phyloP scores from a whole-genome alignment of 2,797 vertebrate genomes.

The Alca torda region DNA sequence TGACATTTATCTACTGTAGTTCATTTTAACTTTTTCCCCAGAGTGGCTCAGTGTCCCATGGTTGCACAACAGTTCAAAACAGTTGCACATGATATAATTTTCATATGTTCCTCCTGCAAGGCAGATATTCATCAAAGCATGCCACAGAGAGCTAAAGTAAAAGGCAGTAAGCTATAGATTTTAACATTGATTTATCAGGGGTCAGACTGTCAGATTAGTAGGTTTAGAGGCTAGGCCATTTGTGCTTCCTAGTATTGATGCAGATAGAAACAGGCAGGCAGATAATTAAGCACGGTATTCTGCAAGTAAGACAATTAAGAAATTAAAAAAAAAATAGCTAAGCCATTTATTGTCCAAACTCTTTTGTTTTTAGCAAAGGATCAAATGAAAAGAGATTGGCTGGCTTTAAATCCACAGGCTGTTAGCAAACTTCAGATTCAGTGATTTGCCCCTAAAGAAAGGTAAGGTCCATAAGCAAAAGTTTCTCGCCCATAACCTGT shows the following conservation, averaged over 20 bases:
- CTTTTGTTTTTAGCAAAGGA: background rate
- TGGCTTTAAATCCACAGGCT: background rate
- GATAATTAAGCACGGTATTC: slow-evolving; percentile 17
- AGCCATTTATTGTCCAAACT: background rate
- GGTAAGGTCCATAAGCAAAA: background rate
- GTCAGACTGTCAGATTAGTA: slow-evolving; percentile 55
- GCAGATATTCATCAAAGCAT: slow-evolving; percentile 70
- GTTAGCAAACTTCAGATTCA: background rate
- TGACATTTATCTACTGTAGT: slow-evolving; percentile 71
- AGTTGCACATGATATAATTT: slow-evolving; percentile 68
- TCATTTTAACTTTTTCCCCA: slow-evolving; percentile 69
- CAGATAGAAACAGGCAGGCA: slow-evolving; percentile 19
- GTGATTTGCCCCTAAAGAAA: background rate
- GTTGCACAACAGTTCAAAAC: slow-evolving; percentile 69
- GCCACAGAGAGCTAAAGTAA: slow-evolving; percentile 40
- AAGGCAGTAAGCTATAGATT: slow-evolving; percentile 62
- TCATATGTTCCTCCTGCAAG: slow-evolving; percentile 65
- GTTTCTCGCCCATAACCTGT: background rate
- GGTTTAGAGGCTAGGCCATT: slow-evolving; percentile 35
- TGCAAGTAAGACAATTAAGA: background rate
- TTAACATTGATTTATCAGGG: slow-evolving; percentile 65
- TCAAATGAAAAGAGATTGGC: background rate
- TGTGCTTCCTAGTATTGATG: background rate
- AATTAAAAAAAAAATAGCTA: background rate
- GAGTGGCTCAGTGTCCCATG: slow-evolving; percentile 66